phyloP scores from a whole-genome alignment of 2,797 vertebrate species.

The Hylomyscus alleni region DNA sequence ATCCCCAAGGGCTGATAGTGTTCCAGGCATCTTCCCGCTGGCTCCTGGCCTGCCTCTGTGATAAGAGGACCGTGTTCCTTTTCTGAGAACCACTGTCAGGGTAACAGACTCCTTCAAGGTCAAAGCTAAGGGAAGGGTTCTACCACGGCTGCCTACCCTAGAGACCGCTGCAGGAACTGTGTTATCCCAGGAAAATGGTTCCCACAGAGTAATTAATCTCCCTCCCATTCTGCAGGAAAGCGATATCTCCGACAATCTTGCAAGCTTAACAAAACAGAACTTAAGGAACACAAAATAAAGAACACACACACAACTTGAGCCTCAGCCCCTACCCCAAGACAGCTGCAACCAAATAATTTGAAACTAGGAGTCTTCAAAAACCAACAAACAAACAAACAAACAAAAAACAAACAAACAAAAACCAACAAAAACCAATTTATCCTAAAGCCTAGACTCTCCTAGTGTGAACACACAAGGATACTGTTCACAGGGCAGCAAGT shows the following conservation, averaged over 20 bases:
- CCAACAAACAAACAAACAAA: background rate
- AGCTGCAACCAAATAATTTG: conserved; percentile 12
- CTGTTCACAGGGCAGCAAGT: background rate
- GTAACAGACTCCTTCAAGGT: conserved; percentile 53
- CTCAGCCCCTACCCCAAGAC: background rate
- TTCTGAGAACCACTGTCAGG: conserved; percentile 52
- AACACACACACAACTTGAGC: background rate
- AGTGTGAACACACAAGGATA: background rate
- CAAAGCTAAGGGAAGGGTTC: conserved; percentile 42
- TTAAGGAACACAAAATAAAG: background rate
- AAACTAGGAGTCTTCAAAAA: background rate
- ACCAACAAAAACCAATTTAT: background rate
- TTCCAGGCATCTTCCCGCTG: background rate
- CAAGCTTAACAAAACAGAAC: background rate
- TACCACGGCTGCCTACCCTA: background rate
- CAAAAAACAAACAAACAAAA: background rate
- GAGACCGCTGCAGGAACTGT: background rate
- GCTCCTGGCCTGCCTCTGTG: conserved; percentile 51
- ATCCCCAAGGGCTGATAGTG: background rate
- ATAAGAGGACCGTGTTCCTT: conserved; percentile 54
- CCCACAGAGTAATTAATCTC: conserved; percentile 36
- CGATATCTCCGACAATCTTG: background rate
- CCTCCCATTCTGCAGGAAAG: background rate
- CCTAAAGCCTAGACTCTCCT: background rate
- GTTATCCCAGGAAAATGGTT: conserved; percentile 57